Evolutionary conservation across 2,113 vertebrate species (phyloP), one percentile per base, ranked within the genome.

Genomic region (Nerophis ophidion): DNA sequence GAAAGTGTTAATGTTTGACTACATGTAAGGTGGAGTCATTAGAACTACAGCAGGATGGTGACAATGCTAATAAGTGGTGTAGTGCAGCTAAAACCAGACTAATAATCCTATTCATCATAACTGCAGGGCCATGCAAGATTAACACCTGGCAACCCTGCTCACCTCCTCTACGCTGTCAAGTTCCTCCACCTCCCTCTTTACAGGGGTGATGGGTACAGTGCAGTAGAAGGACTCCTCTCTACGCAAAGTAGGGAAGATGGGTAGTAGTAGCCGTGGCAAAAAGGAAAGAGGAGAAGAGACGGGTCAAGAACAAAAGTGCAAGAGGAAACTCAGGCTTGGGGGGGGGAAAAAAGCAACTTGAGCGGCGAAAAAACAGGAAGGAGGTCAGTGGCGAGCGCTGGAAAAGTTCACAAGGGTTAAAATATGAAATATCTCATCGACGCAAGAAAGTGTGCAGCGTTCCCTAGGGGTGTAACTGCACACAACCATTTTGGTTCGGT

Each of bases 201-300:
- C 89, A 87, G 93, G 93, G 90, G 93, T 95, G 90, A 94, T 93
- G 87, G 92, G 90, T 89, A 94, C 85, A 83, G 89, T 92, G 90
- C 90, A 92, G 92, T 89, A 93, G 92, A 93, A 94, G 88, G 91
- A 91, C 86, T 92, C 90, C 84, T 93, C 91, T 93, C 92, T 92
- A 89, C 81, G 89, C 86, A 82, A 75, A 80, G 68, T 74, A 54
- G 60, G 49, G 81, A 65, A 74, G 69, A 77, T 76, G 83, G 65
- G 76, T 74, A 67, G 75, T 55, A 79, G 40, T 60, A 74, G 60
- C 48, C 71, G 58, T 38, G 6, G 53, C 36, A 8, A 71, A 8
- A 71, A 70, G 61, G 66, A 77, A 62, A 69, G 34, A 54, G 60
- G 65, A 57, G 70, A 70, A 70, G 66, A 74, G 59, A 48, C 57